Evolutionary conservation across 2,888 invertebrate genomes (phyloP).

Genomic region (Altica lythri): DNA sequence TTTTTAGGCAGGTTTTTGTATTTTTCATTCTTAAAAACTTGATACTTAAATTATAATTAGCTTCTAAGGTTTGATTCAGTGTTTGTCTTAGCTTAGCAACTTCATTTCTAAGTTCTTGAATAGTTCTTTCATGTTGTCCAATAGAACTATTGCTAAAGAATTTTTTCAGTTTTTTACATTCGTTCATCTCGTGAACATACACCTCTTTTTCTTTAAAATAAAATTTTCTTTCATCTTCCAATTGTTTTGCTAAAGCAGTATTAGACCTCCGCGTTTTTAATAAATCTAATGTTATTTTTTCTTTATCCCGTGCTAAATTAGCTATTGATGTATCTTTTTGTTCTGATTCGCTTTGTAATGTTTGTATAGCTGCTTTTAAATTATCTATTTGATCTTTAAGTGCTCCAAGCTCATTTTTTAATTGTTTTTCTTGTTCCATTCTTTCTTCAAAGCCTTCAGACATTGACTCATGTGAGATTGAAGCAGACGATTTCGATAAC

Average conservation of each 20-base stretch:
- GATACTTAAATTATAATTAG: slow-evolving; percentile 57
- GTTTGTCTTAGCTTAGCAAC: slow-evolving; percentile 52
- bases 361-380: slow-evolving; percentile 56
- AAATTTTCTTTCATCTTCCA: slow-evolving; percentile 62
- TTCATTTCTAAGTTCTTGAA: slow-evolving; percentile 51
- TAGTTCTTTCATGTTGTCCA: slow-evolving; percentile 32
- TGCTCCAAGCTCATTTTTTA: slow-evolving; percentile 48
- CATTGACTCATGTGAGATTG: slow-evolving; percentile 34
- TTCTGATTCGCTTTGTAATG: slow-evolving; percentile 58
- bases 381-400: slow-evolving; percentile 56
- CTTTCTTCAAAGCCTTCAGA: slow-evolving; percentile 21
- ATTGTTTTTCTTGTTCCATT: slow-evolving; percentile 36
- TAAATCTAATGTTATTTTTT: slow-evolving; percentile 59
- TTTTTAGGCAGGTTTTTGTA: slow-evolving; percentile 52
- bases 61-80: slow-evolving; percentile 54
- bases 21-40: slow-evolving; percentile 57
- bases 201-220: slow-evolving; percentile 63
- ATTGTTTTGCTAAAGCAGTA: slow-evolving; percentile 59
- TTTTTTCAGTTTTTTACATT: slow-evolving; percentile 50
- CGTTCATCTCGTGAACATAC: slow-evolving; percentile 60
- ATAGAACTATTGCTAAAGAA: slow-evolving; percentile 43
- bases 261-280: slow-evolving; percentile 59
- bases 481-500: slow-evolving; percentile 41
- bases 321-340: slow-evolving; percentile 59
- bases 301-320: slow-evolving; percentile 60